A percentile compares a stretch with the other conserved stretches of the same genome.
Evolutionary conservation across 2,797 vertebrate species (phyloP).

Genomic region (Dipus sagitta): DNA sequence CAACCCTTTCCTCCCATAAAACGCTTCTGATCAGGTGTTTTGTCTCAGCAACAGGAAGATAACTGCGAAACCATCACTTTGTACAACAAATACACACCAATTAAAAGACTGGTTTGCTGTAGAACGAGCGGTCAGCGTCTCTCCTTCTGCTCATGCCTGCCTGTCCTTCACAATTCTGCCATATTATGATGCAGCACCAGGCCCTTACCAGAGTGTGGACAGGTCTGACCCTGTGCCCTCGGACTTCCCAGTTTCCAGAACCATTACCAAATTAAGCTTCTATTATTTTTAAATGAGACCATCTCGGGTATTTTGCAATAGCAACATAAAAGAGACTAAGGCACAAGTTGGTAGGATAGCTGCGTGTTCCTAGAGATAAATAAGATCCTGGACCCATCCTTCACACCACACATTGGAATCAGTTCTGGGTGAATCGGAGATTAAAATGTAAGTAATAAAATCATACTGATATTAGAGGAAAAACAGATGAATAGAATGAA

Average conservation of each 20-base stretch:
- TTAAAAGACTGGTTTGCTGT: background rate
- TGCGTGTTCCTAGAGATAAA: background rate
- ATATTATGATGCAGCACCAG: background rate
- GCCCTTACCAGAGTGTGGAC: background rate
- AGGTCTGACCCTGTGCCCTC: background rate
- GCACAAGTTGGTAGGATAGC: constrained; percentile 4
- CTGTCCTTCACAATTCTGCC: too few relatives aligned
- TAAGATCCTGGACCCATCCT: background rate
- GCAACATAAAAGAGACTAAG: background rate
- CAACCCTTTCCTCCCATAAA: too few relatives aligned
- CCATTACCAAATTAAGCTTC: too few relatives aligned
- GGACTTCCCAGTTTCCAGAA: background rate
- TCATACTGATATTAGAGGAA: background rate
- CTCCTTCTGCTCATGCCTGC: background rate
- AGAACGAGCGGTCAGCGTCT: background rate
- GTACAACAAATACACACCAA: background rate
- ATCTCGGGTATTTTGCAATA: background rate
- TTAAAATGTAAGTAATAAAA: constrained; percentile 1
- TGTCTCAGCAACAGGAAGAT: too few relatives aligned
- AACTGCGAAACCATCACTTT: background rate
- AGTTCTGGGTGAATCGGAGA: constrained; percentile 22
- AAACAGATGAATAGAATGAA: background rate
- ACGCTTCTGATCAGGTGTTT: too few relatives aligned
- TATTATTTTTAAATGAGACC: background rate
- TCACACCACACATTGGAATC: constrained; percentile 17